A percentile compares a stretch with the other conserved stretches of the same genome.
phyloP scores from a whole-genome alignment of 2,113 vertebrate species.

The Neopipo cinnamomea region DNA sequence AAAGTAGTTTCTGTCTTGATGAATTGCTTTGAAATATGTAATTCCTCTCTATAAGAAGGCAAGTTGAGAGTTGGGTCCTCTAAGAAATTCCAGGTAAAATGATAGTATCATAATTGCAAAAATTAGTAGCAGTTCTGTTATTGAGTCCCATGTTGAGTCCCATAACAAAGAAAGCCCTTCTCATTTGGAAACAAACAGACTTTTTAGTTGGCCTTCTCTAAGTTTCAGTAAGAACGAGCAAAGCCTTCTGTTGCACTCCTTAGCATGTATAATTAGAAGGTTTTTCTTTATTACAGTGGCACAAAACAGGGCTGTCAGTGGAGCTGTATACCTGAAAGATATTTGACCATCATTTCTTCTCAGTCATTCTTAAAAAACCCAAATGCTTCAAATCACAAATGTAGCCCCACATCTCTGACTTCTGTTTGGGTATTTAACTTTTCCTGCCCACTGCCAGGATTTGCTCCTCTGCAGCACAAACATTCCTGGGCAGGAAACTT shows the following conservation, averaged over 20 bases:
- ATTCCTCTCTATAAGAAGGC: not conserved
- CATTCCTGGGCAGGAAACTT: slow-evolving; percentile 32
- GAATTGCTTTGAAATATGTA: not conserved
- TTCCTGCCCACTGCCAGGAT: not conserved
- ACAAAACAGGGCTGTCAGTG: not conserved
- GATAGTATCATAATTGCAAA: not conserved
- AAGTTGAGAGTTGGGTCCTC: not conserved
- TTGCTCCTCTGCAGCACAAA: not conserved
- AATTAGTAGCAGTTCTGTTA: not conserved
- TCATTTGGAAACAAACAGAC: not conserved
- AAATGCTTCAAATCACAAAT: not conserved
- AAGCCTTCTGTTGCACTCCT: not conserved
- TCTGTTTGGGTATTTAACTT: not conserved
- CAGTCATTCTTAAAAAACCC: not conserved
- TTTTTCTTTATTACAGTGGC: not conserved
- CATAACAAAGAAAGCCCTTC: not conserved
- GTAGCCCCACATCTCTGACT: not conserved
- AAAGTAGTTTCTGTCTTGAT: not conserved
- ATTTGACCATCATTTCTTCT: not conserved
- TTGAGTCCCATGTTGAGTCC: not conserved
- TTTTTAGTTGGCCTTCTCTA: not conserved
- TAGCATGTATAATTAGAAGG: not conserved
- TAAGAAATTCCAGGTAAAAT: not conserved
- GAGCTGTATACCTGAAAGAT: not conserved
- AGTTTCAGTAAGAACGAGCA: rapidly evolving